These are phyloP conservation scores for Eupelmus urozonus DNA, from an alignment of 2,888 invertebrate genomes.

Conservation along the genomic window DNA sequence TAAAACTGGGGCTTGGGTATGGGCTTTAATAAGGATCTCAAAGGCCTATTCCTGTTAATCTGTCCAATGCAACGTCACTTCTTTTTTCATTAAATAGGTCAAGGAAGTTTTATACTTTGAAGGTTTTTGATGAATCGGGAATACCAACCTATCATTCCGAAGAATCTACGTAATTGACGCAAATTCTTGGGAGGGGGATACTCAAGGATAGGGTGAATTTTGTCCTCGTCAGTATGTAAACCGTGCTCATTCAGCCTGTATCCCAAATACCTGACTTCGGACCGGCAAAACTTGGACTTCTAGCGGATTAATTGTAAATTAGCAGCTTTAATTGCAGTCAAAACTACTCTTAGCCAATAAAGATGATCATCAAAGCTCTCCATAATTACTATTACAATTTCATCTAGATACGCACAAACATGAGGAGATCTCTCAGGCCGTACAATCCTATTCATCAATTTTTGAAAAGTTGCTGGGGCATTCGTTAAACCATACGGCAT, in stretches of 20 bases:
- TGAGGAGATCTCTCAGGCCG: slow-evolving; percentile 55
- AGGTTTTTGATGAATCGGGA: slow-evolving; percentile 61
- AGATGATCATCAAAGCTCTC: slow-evolving; percentile 56
- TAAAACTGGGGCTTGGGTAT: slow-evolving; percentile 57
- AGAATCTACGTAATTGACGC: slow-evolving; percentile 63
- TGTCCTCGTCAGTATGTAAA: not conserved
- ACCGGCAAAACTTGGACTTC: slow-evolving; percentile 59
- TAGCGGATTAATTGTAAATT: slow-evolving; percentile 37
- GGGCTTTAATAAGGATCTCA: slow-evolving; percentile 29
- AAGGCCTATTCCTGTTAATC: slow-evolving; percentile 28
- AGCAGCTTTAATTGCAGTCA: slow-evolving; percentile 14
- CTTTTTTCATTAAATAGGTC: slow-evolving; percentile 50
- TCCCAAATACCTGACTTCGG: slow-evolving; percentile 64
- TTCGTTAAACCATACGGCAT: slow-evolving; percentile 50
- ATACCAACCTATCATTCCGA: slow-evolving; percentile 68
- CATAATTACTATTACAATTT: slow-evolving; percentile 52
- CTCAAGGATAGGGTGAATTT: not conserved
- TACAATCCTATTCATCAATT: slow-evolving; percentile 58
- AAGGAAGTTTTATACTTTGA: not conserved
- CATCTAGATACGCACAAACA: slow-evolving; percentile 58
- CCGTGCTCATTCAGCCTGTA: slow-evolving; percentile 49
- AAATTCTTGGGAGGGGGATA: slow-evolving; percentile 56
- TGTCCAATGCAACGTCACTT: slow-evolving; percentile 54
- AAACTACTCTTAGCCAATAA: slow-evolving; percentile 10
- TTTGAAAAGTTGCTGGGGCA: slow-evolving; percentile 60